These are phyloP conservation scores for Idaea aversata DNA, from an alignment of 2,888 invertebrate genomes.

Conservation along the genomic window DNA sequence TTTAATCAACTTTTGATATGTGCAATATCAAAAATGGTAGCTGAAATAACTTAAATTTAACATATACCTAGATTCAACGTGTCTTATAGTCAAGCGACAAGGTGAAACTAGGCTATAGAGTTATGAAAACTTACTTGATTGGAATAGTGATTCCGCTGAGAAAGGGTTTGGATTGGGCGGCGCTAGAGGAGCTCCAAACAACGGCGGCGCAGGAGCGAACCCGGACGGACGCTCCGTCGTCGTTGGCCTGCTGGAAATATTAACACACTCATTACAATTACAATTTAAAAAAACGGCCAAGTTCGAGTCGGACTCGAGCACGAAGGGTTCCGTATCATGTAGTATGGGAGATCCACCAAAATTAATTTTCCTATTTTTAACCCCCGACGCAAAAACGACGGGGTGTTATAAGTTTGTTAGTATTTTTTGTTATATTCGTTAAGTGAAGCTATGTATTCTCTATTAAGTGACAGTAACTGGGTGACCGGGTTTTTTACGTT, in stretches of 20 bases:
- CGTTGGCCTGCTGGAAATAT: slow-evolving; percentile 62
- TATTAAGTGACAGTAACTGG: background rate
- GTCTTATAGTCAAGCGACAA: background rate
- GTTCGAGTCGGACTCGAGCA: background rate
- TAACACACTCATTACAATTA: slow-evolving; percentile 21
- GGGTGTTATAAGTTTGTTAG: too few species aligned
- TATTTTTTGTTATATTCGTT: too few species aligned
- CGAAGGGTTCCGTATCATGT: too few species aligned
- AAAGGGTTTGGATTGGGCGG: slow-evolving; percentile 89
- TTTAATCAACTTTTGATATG: too few species aligned
- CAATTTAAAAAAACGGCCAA: background rate
- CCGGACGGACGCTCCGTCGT: slow-evolving; percentile 77
- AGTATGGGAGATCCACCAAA: too few species aligned
- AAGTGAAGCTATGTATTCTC: background rate
- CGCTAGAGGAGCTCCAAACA: slow-evolving; percentile 84
- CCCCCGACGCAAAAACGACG: too few species aligned
- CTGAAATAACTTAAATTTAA: too few species aligned
- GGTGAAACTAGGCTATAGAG: background rate
- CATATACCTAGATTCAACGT: too few species aligned
- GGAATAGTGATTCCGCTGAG: slow-evolving; percentile 93
- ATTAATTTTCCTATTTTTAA: too few species aligned
- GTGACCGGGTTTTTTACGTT: background rate
- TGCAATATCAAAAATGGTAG: too few species aligned
- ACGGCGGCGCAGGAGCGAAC: slow-evolving; percentile 83
- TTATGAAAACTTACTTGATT: slow-evolving; percentile 83